Evolutionary conservation across 2,113 vertebrate genomes (phyloP).

Genomic region (Takifugu flavidus): DNA sequence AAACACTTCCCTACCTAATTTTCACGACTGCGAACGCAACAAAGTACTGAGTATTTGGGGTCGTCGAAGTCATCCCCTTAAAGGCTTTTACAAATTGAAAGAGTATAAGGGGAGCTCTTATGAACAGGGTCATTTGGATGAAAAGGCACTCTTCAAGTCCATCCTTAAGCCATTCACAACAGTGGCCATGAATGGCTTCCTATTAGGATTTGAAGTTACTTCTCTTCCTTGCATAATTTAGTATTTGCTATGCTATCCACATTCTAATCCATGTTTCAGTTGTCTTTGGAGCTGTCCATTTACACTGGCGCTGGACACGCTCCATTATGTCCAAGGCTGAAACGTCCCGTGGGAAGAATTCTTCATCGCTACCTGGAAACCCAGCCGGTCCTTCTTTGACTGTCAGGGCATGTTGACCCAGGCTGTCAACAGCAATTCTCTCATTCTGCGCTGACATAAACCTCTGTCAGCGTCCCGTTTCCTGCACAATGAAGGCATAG

Average conservation of each 20-base stretch:
- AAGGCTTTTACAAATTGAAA: too few species aligned
- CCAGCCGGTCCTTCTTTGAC: slow-evolving; percentile 31
- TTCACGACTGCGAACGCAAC: too few species aligned
- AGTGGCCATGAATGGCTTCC: not conserved
- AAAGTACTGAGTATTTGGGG: too few species aligned
- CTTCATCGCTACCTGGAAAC: slow-evolving; percentile 49
- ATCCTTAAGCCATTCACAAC: not conserved
- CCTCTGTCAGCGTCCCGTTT: slow-evolving; percentile 47
- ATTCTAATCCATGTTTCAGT: slow-evolving; percentile 33
- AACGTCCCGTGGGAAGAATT: slow-evolving; percentile 52
- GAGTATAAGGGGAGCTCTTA: too few species aligned
- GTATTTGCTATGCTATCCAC: slow-evolving; percentile 32
- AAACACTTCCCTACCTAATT: too few species aligned
- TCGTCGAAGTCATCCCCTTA: too few species aligned
- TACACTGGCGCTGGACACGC: slow-evolving; percentile 45
- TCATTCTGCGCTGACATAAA: slow-evolving; percentile 41
- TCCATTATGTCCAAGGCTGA: slow-evolving; percentile 59
- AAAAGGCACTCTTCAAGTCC: too few species aligned
- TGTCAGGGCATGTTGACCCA: slow-evolving; percentile 45
- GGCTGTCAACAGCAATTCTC: slow-evolving; percentile 43
- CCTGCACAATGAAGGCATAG: slow-evolving; percentile 15
- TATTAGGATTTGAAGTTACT: not conserved
- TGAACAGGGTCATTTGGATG: too few species aligned
- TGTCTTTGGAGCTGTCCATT: slow-evolving; percentile 47
- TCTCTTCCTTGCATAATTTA: slow-evolving; percentile 11